Evolutionary conservation across 2,113 vertebrate genomes (phyloP).

Genomic region (Noctilio leporinus): DNA sequence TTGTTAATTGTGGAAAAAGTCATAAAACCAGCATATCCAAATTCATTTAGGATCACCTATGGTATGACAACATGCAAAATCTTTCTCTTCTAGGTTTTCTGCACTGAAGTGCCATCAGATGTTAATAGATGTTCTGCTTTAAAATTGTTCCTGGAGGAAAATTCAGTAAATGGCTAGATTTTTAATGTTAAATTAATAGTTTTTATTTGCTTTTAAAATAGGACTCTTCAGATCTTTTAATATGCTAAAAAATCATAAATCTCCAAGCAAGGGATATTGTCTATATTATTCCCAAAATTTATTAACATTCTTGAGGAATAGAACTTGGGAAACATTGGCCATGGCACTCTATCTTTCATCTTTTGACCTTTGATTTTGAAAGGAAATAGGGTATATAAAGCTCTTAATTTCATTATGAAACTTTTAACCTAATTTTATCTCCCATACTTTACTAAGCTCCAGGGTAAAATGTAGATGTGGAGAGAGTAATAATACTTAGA

Average conservation of each 20-base stretch:
- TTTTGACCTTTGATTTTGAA: constrained; percentile 32
- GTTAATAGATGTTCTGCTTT: neutral
- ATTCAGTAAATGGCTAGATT: neutral
- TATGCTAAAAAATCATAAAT: neutral
- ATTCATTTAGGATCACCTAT: neutral
- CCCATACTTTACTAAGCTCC: neutral
- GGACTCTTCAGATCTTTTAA: neutral
- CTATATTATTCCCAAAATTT: neutral
- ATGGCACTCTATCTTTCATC: neutral
- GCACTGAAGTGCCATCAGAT: neutral
- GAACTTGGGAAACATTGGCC: neutral
- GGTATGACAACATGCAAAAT: neutral
- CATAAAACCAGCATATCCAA: neutral
- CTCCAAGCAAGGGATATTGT: neutral
- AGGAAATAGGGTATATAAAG: neutral
- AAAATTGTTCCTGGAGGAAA: neutral
- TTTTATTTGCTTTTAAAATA: neutral
- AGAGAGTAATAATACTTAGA: neutral
- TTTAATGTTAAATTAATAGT: neutral
- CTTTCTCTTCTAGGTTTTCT: neutral
- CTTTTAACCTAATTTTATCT: neutral
- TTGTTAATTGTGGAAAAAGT: constrained; percentile 20
- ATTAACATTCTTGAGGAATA: constrained; percentile 24
- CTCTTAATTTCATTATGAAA: neutral
- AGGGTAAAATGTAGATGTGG: neutral